Evolutionary conservation across 2,888 invertebrate genomes (phyloP).

Genomic region (Sinopyrophorus schimmeli): DNA sequence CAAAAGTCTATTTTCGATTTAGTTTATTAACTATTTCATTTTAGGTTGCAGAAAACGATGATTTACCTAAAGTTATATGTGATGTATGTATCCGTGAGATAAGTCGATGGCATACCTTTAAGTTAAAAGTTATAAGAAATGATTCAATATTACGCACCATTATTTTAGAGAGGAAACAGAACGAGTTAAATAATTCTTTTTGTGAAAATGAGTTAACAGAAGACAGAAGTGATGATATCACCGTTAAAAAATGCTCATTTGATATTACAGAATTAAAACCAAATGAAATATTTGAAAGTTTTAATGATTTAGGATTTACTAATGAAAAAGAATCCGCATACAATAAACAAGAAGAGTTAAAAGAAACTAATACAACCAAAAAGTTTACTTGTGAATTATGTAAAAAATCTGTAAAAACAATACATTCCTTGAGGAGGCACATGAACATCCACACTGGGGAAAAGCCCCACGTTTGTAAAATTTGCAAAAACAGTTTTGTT

Average conservation of each 20-base stretch:
- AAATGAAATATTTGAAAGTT: no score
- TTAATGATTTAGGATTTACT: no score
- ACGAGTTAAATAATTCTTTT: no score
- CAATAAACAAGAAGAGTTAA: no score
- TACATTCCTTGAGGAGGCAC: constrained; percentile 31
- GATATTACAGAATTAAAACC: no score
- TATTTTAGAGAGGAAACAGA: constrained; percentile 15
- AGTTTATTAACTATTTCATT: no score
- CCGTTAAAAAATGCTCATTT: no score
- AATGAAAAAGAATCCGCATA: no score
- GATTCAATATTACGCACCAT: constrained; percentile 57
- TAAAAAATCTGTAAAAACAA: constrained; percentile 27
- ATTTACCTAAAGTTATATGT: constrained; percentile 64
- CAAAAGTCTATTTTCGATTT: neutral
- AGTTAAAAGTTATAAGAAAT: constrained; percentile 63
- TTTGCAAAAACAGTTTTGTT: constrained; percentile 38
- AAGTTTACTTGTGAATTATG: constrained; percentile 27
- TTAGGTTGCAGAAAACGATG: constrained; percentile 62
- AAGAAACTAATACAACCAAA: constrained; percentile 7
- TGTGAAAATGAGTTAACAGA: no score
- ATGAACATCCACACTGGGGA: constrained; percentile 36
- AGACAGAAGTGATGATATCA: no score
- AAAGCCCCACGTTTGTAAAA: constrained; percentile 25
- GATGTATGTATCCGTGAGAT: constrained; percentile 68
- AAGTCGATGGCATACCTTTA: constrained; percentile 67